These are phyloP conservation scores for Adelges cooleyi DNA, from an alignment of 1,140 invertebrate species.

Conservation along the genomic window DNA sequence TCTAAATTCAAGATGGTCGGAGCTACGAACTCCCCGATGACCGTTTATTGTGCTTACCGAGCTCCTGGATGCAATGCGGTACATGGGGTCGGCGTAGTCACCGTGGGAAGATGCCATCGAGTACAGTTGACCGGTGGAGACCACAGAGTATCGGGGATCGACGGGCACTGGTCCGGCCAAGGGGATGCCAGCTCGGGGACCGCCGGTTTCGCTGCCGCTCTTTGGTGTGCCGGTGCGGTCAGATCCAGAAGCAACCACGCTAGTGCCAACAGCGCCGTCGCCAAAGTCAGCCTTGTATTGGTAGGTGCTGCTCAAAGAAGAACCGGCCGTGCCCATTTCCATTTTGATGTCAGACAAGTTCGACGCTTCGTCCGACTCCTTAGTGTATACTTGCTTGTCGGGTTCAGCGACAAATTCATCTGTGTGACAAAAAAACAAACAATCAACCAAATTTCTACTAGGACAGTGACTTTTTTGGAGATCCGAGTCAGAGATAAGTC, in stretches of 20 bases:
- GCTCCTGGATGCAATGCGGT: not conserved
- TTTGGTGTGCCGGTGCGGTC: not conserved
- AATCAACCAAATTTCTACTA: no score
- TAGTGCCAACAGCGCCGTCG: not conserved
- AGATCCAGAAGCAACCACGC: not conserved
- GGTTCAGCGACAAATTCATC: constrained; percentile 46
- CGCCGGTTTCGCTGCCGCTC: constrained; percentile 40
- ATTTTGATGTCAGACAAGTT: constrained; percentile 83
- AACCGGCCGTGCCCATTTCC: constrained; percentile 65
- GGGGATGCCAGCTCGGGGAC: constrained; percentile 43
- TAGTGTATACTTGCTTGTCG: constrained; percentile 63
- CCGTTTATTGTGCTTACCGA: constrained; percentile 37
- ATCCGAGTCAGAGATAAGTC: no score
- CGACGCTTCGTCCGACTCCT: constrained; percentile 75
- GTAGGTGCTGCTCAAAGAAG: constrained; percentile 55
- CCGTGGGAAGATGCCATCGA: not conserved
- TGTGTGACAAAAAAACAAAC: constrained; percentile 32
- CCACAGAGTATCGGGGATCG: constrained; percentile 42
- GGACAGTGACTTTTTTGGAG: no score
- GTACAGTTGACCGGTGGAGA: not conserved
- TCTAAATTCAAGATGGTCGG: no score
- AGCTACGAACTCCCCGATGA: no score
- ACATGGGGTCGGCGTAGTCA: constrained; percentile 5
- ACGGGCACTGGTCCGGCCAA: constrained; percentile 64
- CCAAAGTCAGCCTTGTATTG: constrained; percentile 35